These are phyloP conservation scores for Drosophila miranda DNA, from an alignment of 1,140 invertebrate genomes.

Conservation along the genomic window DNA sequence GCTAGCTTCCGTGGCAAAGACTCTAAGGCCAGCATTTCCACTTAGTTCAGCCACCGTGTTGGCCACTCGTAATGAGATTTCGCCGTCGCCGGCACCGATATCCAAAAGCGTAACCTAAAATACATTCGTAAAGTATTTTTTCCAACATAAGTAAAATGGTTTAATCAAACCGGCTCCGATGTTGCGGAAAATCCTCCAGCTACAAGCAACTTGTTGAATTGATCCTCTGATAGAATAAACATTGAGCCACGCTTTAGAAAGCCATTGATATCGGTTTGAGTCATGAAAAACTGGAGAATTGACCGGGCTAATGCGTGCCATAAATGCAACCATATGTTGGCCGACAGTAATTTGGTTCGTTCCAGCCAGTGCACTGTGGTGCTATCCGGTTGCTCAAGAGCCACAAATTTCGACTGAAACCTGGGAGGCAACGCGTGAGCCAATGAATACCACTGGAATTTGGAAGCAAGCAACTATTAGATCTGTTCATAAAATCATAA, in stretches of 20 bases:
- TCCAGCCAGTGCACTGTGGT: conserved; percentile 88
- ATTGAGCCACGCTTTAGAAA: conserved; percentile 91
- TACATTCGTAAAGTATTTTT: neutral
- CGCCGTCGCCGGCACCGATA: conserved; percentile 95
- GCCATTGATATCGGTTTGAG: conserved; percentile 91
- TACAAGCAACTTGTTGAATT: conserved; percentile 86
- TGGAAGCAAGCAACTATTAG: neutral
- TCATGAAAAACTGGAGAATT: conserved; percentile 89
- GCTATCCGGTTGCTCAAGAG: conserved; percentile 85
- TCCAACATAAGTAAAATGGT: neutral
- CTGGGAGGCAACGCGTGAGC: conserved; percentile 60
- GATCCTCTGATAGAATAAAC: conserved; percentile 92
- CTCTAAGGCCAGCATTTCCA: conserved; percentile 85
- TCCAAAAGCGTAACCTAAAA: conserved; percentile 85
- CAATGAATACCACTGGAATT: conserved; percentile 85
- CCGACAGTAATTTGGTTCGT: conserved; percentile 86
- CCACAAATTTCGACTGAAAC: conserved; percentile 84
- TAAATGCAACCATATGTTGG: conserved; percentile 88
- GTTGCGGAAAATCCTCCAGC: conserved; percentile 62
- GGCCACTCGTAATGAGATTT: conserved; percentile 89
- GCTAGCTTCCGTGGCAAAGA: conserved; percentile 94
- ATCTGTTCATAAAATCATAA: neutral
- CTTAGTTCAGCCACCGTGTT: conserved; percentile 59
- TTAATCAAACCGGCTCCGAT: conserved; percentile 46
- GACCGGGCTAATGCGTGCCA: conserved; percentile 87